A percentile compares a stretch with the other conserved stretches of the same genome.
phyloP scores from a whole-genome alignment of 2,113 vertebrate species.

The Quiscalus mexicanus region DNA sequence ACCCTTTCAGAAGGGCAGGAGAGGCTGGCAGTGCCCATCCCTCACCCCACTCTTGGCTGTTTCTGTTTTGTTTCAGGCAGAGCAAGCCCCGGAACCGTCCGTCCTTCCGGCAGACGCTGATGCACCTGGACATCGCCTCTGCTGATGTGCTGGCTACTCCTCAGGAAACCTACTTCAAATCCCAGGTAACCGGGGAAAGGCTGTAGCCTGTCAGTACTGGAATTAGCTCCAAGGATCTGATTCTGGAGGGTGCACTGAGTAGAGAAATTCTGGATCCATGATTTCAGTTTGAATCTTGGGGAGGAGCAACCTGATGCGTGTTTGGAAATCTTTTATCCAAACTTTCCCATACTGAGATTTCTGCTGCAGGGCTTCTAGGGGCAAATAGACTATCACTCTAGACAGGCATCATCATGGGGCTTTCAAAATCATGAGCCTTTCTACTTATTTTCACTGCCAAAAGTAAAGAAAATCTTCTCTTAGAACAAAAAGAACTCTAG shows the following conservation, averaged over 20 bases:
- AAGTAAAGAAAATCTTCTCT: background rate
- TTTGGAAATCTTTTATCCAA: background rate
- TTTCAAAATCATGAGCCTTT: background rate
- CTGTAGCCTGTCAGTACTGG: background rate
- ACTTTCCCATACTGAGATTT: background rate
- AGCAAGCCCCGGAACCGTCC: constrained; percentile 96
- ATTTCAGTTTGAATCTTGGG: background rate
- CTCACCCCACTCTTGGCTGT: background rate
- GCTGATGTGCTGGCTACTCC: constrained; percentile 93
- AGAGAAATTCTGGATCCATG: background rate
- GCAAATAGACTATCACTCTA: background rate
- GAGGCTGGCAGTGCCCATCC: background rate
- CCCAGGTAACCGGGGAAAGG: constrained; percentile 82
- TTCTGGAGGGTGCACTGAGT: background rate
- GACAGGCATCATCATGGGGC: background rate
- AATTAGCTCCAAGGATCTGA: background rate
- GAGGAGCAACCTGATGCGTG: background rate
- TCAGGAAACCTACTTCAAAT: constrained; percentile 99
- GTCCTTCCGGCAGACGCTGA: constrained; percentile 95
- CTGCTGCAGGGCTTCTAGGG: background rate
- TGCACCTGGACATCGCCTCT: constrained; percentile 95
- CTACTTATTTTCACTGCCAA: background rate
- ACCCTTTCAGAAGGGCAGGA: background rate
- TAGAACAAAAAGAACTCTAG: background rate
- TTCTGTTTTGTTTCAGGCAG: constrained; percentile 79